Conservation (phyloP, 2,888 invertebrate species). For the Vesta saturnalis region DNA sequence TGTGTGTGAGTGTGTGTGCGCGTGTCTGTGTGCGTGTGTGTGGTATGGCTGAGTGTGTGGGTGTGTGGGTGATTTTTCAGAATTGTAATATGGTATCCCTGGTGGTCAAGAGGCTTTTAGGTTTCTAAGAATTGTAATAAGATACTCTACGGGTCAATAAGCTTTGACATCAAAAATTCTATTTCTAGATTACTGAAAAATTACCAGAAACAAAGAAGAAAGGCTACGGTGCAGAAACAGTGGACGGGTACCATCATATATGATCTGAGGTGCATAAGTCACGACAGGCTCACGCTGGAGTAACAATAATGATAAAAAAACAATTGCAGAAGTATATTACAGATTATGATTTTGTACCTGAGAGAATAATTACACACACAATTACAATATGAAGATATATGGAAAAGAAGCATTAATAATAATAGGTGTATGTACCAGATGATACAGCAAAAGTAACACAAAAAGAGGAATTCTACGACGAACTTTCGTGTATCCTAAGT, state of each 20-base stretch:
- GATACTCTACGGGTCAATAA: too few species aligned
- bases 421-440: slow-evolving; percentile 9
- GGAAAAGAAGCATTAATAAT: slow-evolving; percentile 7
- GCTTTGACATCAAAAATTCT: too few species aligned
- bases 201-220: slow-evolving; percentile 10
- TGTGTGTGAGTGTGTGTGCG: too few species aligned
- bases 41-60: too few species aligned
- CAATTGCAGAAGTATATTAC: not conserved
- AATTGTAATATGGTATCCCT: too few species aligned
- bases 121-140: too few species aligned
- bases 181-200: too few species aligned
- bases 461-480: slow-evolving; percentile 5
- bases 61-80: too few species aligned
- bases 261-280: slow-evolving; percentile 11
- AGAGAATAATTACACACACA: slow-evolving; percentile 7
- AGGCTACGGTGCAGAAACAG: not conserved
- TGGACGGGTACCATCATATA: not conserved
- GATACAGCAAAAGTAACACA: not conserved
- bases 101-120: too few species aligned
- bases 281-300: not conserved
- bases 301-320: not conserved
- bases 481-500: not conserved
- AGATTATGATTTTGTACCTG: not conserved
- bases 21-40: too few species aligned
- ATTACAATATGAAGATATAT: slow-evolving; percentile 12